Evolutionary conservation across 2,888 invertebrate genomes (phyloP), one percentile per base, ranked within the genome.

Genomic region (Rotaria socialis): DNA sequence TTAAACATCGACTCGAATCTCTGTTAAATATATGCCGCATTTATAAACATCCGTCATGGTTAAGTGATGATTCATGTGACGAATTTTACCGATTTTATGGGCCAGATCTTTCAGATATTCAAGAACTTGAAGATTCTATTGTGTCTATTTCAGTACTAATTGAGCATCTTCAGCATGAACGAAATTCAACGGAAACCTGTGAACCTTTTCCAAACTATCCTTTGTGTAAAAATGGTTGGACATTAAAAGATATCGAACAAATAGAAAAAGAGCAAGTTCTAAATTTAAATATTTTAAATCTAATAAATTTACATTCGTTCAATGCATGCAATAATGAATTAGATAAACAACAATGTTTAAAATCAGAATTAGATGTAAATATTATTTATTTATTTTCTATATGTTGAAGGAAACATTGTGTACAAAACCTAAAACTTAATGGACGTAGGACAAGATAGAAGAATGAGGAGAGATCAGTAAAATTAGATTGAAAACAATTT

Each of bases 141-240:
- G 3, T 24, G 24, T 2, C 2, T 24, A 47, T 80, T 4, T 24
- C 43, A n/a, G 2, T 0, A 80, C n/a, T 80, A 47, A 43, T 80
- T 24, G 80, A 80, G 47, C 10, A 80, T 80, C 47, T 80, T 47
- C 47, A 24, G n/a, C 47, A 80, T 19, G 80, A 80, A 80, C 80
- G n/a, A 47, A 67, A 35, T 19, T 19, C 6, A 1, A 35, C 5
- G 1, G 67, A 35, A 27, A 7, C 35, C 16, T 41, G 16, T 41
- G 8, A 19, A 16, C 16, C 4, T 2, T 43, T 47, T 47, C 35
- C 35, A 47, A n/a, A 43, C 7, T 80, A 47, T 80, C 80, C 80
- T n/a, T 14, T 80, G 47, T 80, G 80, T 47, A 24, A 80, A 47
- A 47, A 80, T 47, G 80, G 47, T 47, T 80, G 80, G 80, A 80